phyloP scores from a whole-genome alignment of 2,888 invertebrate species.

The Scaptomyza parva region DNA sequence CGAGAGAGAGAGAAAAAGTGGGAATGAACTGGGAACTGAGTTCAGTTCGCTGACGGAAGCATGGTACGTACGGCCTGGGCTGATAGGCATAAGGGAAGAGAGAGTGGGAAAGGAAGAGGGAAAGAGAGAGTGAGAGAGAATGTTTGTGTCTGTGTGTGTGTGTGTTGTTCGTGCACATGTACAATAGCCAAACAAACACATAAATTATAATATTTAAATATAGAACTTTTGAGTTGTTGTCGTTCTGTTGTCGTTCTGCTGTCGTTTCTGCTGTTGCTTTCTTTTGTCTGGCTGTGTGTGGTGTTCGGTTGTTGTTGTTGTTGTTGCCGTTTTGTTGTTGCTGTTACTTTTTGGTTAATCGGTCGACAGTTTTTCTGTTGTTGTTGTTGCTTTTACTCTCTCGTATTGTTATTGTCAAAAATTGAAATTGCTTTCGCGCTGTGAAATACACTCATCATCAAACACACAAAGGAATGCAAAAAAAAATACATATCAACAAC shows the following conservation, averaged over 20 bases:
- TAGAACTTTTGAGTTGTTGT: slow-evolving; percentile 80
- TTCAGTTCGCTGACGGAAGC: slow-evolving; percentile 68
- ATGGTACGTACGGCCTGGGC: no score
- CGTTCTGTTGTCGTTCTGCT: slow-evolving; percentile 53
- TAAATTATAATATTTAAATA: slow-evolving; percentile 81
- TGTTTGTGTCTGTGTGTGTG: slow-evolving; percentile 18
- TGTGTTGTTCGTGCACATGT: slow-evolving; percentile 16
- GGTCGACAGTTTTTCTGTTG: slow-evolving; percentile 46
- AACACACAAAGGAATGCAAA: slow-evolving; percentile 7
- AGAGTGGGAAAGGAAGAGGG: slow-evolving; percentile 13
- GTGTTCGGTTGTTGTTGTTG: slow-evolving; percentile 14
- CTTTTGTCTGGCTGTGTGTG: slow-evolving; percentile 28
- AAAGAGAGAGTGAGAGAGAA: slow-evolving; percentile 4
- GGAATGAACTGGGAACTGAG: slow-evolving; percentile 66
- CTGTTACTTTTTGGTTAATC: slow-evolving; percentile 64
- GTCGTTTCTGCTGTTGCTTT: slow-evolving; percentile 38
- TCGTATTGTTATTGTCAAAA: slow-evolving; percentile 36
- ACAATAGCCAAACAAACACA: slow-evolving; percentile 78
- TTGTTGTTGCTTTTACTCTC: slow-evolving; percentile 32
- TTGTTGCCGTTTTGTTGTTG: slow-evolving; percentile 33
- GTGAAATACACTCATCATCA: slow-evolving; percentile 17
- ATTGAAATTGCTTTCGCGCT: slow-evolving; percentile 59
- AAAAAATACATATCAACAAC: slow-evolving; percentile 35
- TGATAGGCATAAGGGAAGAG: slow-evolving; percentile 35
- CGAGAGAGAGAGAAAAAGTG: slow-evolving; percentile 39